These are phyloP conservation scores for Cephus pulcher DNA, from an alignment of 2,888 invertebrate species.

Conservation along the genomic window DNA sequence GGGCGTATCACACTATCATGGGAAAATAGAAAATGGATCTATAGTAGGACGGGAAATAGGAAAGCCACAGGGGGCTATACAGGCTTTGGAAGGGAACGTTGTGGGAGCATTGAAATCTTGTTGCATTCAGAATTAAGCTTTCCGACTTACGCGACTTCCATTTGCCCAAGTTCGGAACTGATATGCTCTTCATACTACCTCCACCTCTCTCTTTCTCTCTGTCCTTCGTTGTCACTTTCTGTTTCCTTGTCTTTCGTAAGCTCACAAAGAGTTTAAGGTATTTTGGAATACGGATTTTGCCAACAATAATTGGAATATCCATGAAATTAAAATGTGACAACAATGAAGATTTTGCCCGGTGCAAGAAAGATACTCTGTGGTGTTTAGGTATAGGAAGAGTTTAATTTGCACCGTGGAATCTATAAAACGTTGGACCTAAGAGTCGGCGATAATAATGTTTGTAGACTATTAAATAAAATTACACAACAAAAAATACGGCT, in stretches of 20 bases:
- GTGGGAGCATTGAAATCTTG: constrained; percentile 41
- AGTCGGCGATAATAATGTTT: background rate
- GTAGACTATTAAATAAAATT: background rate
- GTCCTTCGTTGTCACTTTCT: constrained; percentile 20
- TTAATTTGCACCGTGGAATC: background rate
- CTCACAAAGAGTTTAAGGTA: background rate
- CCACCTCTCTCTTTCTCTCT: constrained; percentile 15
- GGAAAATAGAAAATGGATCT: constrained; percentile 37
- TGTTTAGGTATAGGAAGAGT: background rate
- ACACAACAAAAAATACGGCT: background rate
- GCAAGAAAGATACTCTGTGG: background rate
- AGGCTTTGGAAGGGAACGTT: constrained; percentile 23
- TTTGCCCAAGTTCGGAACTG: background rate
- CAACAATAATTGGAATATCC: background rate
- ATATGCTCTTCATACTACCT: background rate
- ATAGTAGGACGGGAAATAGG: constrained; percentile 38
- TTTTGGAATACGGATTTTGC: background rate
- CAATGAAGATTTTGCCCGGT: background rate
- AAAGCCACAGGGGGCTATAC: constrained; percentile 36
- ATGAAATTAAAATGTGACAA: background rate
- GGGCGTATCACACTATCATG: background rate
- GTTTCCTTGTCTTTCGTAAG: background rate
- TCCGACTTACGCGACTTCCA: constrained; percentile 34
- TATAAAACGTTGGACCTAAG: background rate
- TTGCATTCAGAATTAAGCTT: constrained; percentile 48